These are phyloP conservation scores for Acyrthosiphon pisum DNA, from an alignment of 1,140 invertebrate species.

Conservation along the genomic window DNA sequence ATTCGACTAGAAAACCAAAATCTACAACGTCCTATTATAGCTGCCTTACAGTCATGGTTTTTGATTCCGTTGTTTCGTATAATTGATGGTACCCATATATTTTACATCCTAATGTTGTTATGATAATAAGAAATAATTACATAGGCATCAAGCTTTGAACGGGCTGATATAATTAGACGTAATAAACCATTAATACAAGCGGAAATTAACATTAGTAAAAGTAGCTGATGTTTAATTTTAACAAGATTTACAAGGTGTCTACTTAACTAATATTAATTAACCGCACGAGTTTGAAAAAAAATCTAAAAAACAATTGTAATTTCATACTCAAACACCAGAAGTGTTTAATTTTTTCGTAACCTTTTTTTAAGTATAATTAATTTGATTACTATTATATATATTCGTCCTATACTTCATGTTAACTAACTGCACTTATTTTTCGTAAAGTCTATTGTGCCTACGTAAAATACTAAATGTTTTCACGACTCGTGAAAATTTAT, in stretches of 20 bases:
- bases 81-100: background rate
- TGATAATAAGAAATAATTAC: slow-evolving; percentile 6
- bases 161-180: background rate
- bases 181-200: background rate
- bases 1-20: background rate
- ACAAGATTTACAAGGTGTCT: slow-evolving; percentile 17
- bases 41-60: background rate
- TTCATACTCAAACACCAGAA: background rate
- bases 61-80: background rate
- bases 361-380: background rate
- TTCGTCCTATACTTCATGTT: background rate
- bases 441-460: background rate
- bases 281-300: slow-evolving; percentile 13
- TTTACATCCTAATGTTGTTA: background rate
- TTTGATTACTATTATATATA: background rate
- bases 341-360: background rate
- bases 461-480: background rate
- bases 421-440: background rate
- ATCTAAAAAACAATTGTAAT: background rate
- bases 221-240: background rate
- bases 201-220: slow-evolving; percentile 31
- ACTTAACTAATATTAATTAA: background rate
- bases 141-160: no score
- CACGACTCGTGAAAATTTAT: background rate
- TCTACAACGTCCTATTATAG: background rate